Evolutionary conservation across 2,888 invertebrate species (phyloP), one percentile per base, ranked within the genome.

Genomic region (Drosophila picticornis): DNA sequence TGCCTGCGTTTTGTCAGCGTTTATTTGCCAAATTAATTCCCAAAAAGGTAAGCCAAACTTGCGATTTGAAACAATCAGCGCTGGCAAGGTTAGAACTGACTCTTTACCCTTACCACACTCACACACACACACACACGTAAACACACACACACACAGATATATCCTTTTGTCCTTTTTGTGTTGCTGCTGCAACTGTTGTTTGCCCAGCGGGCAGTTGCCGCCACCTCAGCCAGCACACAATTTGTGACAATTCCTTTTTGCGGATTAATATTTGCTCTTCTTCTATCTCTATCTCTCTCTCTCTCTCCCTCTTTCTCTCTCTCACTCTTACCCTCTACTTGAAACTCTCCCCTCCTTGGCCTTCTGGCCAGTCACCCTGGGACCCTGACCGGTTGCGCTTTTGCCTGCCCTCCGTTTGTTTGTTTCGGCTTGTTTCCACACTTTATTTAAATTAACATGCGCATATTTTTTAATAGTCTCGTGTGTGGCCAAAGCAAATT

Each of bases 181-280:
- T 32, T 63, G 60, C 63, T 53, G 70, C 68, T 88, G 85, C 85
- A 86, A 88, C 85, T 88, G 85, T 83, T 83, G 84, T 85, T 86
- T 86, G 88, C 76, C 80, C 86, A 73, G 66, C 76, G 79, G 80
- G 65, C 71, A 82, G 75, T 71, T 69, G 71, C 72, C 67, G 77
- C 73, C 81, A 77, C 79, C 73, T 76, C 65, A 72, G 67, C 58
- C 67, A 76, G 72, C 71, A 77, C 77, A 87, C 88, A 88, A 88
- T 88, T 88, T 88, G 90, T 89, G 88, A 89, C 85, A 88, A 88
- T 89, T 88, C 88, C 88, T 90, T 88, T 88, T 88, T 88, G 88
- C 72, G 88, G 90, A 90, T 88, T 88, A 88, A 88, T 88, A 90
- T 88, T 89, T 90, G 85, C 85, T 87, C 80, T 84, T 74, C 61